phyloP scores from a whole-genome alignment of 1,140 invertebrate genomes.

The Tetramorium alpestre region DNA sequence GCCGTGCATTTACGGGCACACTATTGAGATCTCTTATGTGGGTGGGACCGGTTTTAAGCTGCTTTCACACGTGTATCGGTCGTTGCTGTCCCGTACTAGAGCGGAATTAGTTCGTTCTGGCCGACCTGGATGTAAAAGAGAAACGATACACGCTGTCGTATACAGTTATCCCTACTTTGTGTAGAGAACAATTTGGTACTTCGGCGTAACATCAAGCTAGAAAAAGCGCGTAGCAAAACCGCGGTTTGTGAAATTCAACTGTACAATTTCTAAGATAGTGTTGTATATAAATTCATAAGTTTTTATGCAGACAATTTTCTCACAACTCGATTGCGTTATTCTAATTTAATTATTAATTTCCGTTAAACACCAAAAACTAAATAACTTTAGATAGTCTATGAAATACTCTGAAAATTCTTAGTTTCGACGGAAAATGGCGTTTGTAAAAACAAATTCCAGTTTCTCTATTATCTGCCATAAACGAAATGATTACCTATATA shows the following conservation, averaged over 20 bases:
- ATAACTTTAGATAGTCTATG: neutral
- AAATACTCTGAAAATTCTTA: neutral
- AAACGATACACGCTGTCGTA: neutral
- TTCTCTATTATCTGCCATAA: neutral
- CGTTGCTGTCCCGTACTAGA: slow-evolving; percentile 39
- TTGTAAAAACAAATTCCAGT: neutral
- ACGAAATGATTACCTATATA: neutral
- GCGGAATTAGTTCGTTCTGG: slow-evolving; percentile 67
- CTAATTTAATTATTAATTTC: neutral
- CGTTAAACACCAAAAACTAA: neutral
- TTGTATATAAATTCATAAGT: neutral
- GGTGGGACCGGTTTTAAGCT: slow-evolving; percentile 72
- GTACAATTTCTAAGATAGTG: neutral
- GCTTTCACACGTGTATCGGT: slow-evolving; percentile 67
- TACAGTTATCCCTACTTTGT: neutral
- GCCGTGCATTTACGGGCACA: neutral
- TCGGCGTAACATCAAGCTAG: neutral
- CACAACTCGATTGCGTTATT: neutral
- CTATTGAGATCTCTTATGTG: slow-evolving; percentile 52
- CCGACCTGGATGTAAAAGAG: slow-evolving; percentile 46
- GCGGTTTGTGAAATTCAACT: neutral
- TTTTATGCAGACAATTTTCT: neutral
- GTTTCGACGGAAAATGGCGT: neutral
- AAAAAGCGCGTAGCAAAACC: neutral
- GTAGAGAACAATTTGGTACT: neutral